These are phyloP conservation scores for Parnassius glacialis DNA, from an alignment of 2,888 invertebrate genomes.

Conservation along the genomic window DNA sequence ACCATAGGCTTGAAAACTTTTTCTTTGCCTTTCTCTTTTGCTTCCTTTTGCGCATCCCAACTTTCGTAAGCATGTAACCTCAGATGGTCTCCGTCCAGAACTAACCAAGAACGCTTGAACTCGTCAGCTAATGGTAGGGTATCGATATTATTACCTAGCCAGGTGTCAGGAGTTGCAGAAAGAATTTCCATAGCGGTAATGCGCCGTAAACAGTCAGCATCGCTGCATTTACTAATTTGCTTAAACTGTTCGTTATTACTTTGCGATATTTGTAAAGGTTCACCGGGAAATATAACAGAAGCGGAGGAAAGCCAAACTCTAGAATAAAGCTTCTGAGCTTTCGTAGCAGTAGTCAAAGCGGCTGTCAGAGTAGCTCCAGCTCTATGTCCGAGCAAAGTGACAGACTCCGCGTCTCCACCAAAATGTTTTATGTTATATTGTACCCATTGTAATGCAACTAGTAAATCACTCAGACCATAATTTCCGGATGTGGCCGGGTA, in stretches of 20 bases:
- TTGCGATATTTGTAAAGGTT: conserved; percentile 82
- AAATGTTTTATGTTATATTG: conserved; percentile 90
- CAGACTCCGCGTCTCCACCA: conserved; percentile 88
- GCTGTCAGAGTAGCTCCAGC: conserved; percentile 92
- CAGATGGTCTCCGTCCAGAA: conserved; percentile 86
- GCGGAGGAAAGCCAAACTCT: conserved; percentile 91
- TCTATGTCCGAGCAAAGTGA: conserved; percentile 91
- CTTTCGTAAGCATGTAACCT: conserved; percentile 84
- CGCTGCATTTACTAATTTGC: conserved; percentile 74
- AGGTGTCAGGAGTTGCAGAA: conserved; percentile 86
- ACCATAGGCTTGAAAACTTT: conserved; percentile 79
- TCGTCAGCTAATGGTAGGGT: conserved; percentile 83
- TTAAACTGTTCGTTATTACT: conserved; percentile 83
- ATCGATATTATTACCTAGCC: conserved; percentile 83
- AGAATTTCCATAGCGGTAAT: conserved; percentile 81
- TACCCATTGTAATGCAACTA: conserved; percentile 89
- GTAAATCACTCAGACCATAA: conserved; percentile 90
- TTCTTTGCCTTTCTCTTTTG: conserved; percentile 64
- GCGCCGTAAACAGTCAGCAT: conserved; percentile 81
- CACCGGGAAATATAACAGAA: conserved; percentile 86
- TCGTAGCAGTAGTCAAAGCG: conserved; percentile 83
- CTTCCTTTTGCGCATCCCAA: conserved; percentile 77
- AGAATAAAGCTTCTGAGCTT: conserved; percentile 85
- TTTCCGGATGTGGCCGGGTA: conserved; percentile 91
- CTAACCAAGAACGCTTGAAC: conserved; percentile 87